Conservation (phyloP, 2,113 vertebrate genomes). For the Symphodus melops region DNA sequence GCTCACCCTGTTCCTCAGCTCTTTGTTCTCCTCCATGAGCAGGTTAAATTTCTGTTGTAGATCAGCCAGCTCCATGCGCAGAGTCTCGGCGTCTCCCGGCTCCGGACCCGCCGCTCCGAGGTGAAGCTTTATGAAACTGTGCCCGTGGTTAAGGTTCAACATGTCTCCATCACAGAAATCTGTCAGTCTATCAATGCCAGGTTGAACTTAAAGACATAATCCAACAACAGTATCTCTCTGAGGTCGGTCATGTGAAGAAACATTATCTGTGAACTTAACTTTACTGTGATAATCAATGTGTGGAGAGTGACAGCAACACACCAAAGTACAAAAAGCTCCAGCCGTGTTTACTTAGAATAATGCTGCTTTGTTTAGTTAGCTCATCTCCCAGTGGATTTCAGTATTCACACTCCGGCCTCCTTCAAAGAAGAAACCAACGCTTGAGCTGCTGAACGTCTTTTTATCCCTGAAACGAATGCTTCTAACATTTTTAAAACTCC, state of each 20-base stretch:
- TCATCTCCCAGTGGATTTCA: not conserved
- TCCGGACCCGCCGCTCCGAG: slow-evolving; percentile 87
- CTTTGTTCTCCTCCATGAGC: slow-evolving; percentile 92
- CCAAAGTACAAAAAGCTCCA: not conserved
- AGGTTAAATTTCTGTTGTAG: slow-evolving; percentile 91
- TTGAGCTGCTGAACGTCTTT: too few relatives aligned
- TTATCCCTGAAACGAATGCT: not conserved
- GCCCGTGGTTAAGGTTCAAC: slow-evolving; percentile 76
- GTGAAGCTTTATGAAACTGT: slow-evolving; percentile 94
- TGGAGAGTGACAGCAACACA: not conserved
- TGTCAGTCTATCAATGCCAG: not conserved
- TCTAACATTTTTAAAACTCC: not conserved
- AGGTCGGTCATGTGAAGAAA: too few relatives aligned
- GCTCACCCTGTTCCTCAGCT: slow-evolving; percentile 89
- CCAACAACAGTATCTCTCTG: too few relatives aligned
- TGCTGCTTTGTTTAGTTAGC: not conserved
- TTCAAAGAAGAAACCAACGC: too few relatives aligned
- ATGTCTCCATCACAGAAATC: not conserved
- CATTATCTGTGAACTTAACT: not conserved
- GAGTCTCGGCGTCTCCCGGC: slow-evolving; percentile 86
- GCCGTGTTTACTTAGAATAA: not conserved
- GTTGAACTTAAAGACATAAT: too few relatives aligned
- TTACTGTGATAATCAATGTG: not conserved
- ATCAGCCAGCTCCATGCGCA: slow-evolving; percentile 89
- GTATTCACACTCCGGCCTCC: too few relatives aligned